These are phyloP conservation scores for Drosophila bifasciata DNA, from an alignment of 1,140 invertebrate species.

Conservation along the genomic window DNA sequence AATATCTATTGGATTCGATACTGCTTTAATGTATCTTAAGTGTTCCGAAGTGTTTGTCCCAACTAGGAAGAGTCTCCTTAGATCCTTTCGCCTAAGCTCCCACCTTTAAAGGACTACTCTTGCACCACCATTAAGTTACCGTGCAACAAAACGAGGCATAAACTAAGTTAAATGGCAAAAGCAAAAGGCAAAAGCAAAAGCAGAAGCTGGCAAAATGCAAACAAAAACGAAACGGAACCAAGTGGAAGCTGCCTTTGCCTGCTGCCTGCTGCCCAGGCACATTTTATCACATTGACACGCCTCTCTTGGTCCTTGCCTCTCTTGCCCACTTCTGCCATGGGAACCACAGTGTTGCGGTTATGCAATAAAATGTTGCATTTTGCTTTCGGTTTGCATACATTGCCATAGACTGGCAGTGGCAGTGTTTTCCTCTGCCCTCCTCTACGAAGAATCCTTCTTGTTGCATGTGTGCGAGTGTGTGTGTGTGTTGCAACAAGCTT, in stretches of 20 bases:
- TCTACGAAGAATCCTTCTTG: constrained; percentile 18
- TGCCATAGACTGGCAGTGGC: too few relatives aligned
- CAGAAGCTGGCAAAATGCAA: not conserved
- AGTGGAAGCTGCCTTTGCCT: constrained; percentile 28
- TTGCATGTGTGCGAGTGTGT: constrained; percentile 27
- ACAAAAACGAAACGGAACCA: constrained; percentile 20
- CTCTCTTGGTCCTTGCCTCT: too few relatives aligned
- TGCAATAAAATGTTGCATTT: constrained; percentile 75
- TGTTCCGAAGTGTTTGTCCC: too few relatives aligned
- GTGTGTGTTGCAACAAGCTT: constrained; percentile 57
- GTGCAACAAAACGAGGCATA: constrained; percentile 3
- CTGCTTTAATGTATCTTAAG: too few relatives aligned
- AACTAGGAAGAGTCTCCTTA: too few relatives aligned
- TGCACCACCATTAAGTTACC: too few relatives aligned
- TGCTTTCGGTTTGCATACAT: constrained; percentile 40
- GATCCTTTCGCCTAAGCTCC: too few relatives aligned
- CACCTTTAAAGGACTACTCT: too few relatives aligned
- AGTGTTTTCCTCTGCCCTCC: not conserved
- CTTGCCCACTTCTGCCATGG: not conserved
- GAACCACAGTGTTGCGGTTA: constrained; percentile 62
- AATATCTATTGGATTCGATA: too few relatives aligned
- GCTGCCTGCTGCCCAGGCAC: not conserved
- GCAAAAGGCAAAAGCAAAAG: constrained; percentile 1
- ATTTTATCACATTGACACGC: constrained; percentile 53
- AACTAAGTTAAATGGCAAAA: constrained; percentile 4